A percentile compares a stretch with the other conserved stretches of the same genome.
Conservation (phyloP, 2,797 vertebrate species). For the Morelia viridis region DNA sequence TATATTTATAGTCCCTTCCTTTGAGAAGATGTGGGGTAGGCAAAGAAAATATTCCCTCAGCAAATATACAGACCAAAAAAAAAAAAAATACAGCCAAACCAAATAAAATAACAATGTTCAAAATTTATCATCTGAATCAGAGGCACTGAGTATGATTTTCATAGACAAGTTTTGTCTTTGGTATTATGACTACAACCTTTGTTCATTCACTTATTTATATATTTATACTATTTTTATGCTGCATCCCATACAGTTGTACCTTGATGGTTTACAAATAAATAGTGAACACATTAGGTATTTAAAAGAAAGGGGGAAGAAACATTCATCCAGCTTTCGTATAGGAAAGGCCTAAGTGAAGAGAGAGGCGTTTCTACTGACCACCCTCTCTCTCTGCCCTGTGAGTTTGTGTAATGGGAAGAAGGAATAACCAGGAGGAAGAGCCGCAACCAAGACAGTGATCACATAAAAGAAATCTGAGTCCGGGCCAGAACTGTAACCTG, state of each 20-base stretch:
- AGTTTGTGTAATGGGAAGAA: neutral
- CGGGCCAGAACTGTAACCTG: neutral
- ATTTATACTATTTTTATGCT: neutral
- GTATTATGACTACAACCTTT: neutral
- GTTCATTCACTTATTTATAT: neutral
- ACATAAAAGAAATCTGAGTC: neutral
- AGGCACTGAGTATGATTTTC: neutral
- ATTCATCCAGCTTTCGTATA: neutral
- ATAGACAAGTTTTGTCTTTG: conserved; percentile 38
- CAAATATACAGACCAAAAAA: no score
- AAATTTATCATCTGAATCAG: neutral
- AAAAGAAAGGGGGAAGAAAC: neutral
- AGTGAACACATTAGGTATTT: neutral
- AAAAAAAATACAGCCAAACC: no score
- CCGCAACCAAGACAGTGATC: neutral
- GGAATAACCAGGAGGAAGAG: neutral
- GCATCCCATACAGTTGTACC: neutral
- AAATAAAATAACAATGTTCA: neutral
- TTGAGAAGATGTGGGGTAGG: neutral
- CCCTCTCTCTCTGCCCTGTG: neutral
- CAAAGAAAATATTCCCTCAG: neutral
- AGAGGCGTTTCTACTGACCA: neutral
- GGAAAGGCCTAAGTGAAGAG: neutral
- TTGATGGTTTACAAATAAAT: neutral
- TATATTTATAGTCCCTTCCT: neutral